Evolutionary conservation across 1,140 invertebrate genomes (phyloP).

Genomic region (Drosophila nikananu): DNA sequence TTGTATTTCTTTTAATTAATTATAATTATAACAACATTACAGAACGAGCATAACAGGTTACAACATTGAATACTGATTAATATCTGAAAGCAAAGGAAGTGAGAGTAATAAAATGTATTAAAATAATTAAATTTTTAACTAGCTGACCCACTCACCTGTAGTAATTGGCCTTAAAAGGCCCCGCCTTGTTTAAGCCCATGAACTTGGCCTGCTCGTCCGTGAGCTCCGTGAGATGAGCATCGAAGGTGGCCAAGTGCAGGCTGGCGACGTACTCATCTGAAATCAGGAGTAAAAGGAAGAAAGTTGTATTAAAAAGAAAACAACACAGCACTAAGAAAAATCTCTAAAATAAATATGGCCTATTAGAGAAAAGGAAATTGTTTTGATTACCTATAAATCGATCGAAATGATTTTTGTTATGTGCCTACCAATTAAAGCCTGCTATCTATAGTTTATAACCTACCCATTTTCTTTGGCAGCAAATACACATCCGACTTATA

Average conservation of each 20-base stretch:
- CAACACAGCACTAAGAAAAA: not conserved
- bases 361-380: not conserved
- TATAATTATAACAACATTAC: slow-evolving; percentile 21
- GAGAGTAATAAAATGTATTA: not conserved
- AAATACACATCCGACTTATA: slow-evolving; percentile 99
- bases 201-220: slow-evolving; percentile 99
- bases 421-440: not conserved
- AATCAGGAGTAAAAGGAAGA: not conserved
- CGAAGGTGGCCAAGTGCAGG: slow-evolving; percentile 97
- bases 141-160: slow-evolving; percentile 90
- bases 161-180: slow-evolving; percentile 99
- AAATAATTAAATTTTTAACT: not conserved
- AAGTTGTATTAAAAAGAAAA: not conserved
- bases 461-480: slow-evolving; percentile 99
- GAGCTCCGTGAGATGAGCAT: slow-evolving; percentile 97
- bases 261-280: slow-evolving; percentile 78
- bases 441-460: slow-evolving; percentile 4
- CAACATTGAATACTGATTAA: slow-evolving; percentile 44
- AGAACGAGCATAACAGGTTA: slow-evolving; percentile 33
- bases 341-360: too few relatives aligned
- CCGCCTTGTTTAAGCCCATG: slow-evolving; percentile 97
- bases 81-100: slow-evolving; percentile 35
- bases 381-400: not conserved
- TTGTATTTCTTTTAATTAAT: slow-evolving; percentile 18
- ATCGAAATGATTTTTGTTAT: not conserved